Base-by-base conservation (phyloP, 2,888 invertebrate genomes). In the Abrostola triplasia region DNA sequence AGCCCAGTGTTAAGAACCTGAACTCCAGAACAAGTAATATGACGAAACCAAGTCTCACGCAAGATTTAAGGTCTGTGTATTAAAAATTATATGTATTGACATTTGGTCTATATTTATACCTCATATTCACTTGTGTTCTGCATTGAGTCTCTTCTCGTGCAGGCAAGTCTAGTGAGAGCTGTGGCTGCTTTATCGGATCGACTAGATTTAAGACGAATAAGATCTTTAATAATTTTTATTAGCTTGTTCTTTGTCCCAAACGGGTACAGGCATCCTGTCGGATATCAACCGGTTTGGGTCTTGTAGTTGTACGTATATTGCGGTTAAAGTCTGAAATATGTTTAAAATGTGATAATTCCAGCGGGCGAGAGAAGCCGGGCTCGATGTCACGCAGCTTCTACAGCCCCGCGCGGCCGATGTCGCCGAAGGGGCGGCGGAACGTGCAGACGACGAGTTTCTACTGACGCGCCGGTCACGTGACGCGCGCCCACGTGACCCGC, bases 401-500 rank as follows among this genome's bases (percentile, higher is more conserved):
- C 70, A 65, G 63, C 9, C 70, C 78, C 7, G 54, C 72, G 40
- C 85, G 91, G 5, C 89, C 90, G 0, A 53, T 80, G 47, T 91
- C 90, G 4, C 90, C 91, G 0, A 90, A 86, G 55, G 86, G 86
- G 0, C 75, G 87, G 36, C 79, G 85, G 42, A 85, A 73, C 24
- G 63, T 77, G 5, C 80, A 81, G 49, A 61, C 80, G 1, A 72
- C 77, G 0, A 75, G 66, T 51, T 85, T 80, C 57, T 83, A 80
- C 54, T 86, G 60, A 81, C 9, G 9, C 37, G 24, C n/a, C 42
- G 8, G 7, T n/a, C 42, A n/a, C 40, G 13, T 13, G 35, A 47
- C n/a, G 41, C 41, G 35, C 24, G 8, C 5, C 12, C 12, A 5
- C 40, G 13, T 24, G 24, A 24, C 24, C 24, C 24, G 24, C 24